Percentiles rank a stretch among this genome's conserved stretches.
Evolutionary conservation across 2,888 invertebrate species (phyloP).

Genomic region (Lydus trimaculatus): DNA sequence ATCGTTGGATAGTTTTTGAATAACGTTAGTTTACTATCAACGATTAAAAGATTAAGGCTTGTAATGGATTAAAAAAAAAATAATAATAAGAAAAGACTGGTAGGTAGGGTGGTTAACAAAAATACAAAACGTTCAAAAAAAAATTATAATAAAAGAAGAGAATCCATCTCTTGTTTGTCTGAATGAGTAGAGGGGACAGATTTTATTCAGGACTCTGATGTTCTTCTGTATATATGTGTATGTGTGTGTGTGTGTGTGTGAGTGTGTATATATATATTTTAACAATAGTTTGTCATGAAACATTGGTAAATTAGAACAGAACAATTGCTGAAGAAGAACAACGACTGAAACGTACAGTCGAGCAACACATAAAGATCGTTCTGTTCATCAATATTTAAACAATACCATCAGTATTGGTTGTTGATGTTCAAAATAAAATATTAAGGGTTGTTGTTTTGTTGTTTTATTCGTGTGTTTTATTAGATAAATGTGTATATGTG

Average conservation of each 20-base stretch:
- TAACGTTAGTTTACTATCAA: too few relatives aligned
- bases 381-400: too few relatives aligned
- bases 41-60: too few relatives aligned
- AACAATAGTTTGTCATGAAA: conserved; percentile 9
- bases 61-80: too few relatives aligned
- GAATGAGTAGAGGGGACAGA: not conserved
- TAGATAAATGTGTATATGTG: not conserved
- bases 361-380: too few relatives aligned
- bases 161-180: conserved; percentile 1
- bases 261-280: not conserved
- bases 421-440: not conserved
- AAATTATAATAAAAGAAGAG: not conserved
- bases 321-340: not conserved
- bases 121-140: not conserved
- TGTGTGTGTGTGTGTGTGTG: too few relatives aligned
- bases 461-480: not conserved
- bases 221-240: too few relatives aligned
- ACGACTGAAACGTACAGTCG: not conserved
- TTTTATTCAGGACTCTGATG: conserved; percentile 3
- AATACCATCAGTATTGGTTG: not conserved
- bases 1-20: too few relatives aligned
- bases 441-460: not conserved
- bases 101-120: not conserved
- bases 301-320: conserved; percentile 6
- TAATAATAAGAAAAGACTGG: not conserved